These are phyloP conservation scores for Rhagoletis pomonella DNA, from an alignment of 1,140 invertebrate species.

Conservation along the genomic window DNA sequence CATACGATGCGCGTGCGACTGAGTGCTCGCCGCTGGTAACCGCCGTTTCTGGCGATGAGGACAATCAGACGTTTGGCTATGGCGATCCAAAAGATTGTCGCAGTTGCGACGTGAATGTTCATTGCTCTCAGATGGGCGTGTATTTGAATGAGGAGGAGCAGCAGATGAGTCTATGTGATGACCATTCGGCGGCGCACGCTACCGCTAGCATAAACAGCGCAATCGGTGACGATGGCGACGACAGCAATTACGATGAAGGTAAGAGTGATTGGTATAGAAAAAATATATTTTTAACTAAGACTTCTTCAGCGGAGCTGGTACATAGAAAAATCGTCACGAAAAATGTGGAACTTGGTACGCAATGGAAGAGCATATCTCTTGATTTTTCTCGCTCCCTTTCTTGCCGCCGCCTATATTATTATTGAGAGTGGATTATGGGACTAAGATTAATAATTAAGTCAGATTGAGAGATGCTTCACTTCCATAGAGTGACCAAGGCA, in stretches of 20 bases:
- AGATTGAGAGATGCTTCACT: no score
- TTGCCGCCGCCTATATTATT: no score
- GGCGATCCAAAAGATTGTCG: background rate
- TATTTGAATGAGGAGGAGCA: constrained; percentile 38
- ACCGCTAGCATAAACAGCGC: background rate
- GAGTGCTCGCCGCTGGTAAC: background rate
- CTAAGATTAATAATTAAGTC: no score
- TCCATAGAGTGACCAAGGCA: no score
- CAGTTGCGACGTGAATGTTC: background rate
- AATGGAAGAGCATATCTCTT: no score
- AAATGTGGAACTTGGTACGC: no score
- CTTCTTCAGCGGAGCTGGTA: no score
- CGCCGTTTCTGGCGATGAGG: background rate
- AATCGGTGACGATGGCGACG: constrained; percentile 18
- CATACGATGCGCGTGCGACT: background rate
- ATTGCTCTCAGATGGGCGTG: background rate
- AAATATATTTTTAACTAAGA: no score
- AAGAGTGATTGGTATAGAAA: background rate
- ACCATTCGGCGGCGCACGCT: background rate
- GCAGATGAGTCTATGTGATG: background rate
- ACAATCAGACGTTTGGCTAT: background rate
- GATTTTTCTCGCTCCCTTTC: no score
- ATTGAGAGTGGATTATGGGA: no score
- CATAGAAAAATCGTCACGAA: no score
- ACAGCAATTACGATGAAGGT: constrained; percentile 44